A percentile compares a stretch with the other conserved stretches of the same genome.
These are phyloP conservation scores for Scartelaos histophorus DNA, from an alignment of 2,113 vertebrate genomes.

Conservation along the genomic window DNA sequence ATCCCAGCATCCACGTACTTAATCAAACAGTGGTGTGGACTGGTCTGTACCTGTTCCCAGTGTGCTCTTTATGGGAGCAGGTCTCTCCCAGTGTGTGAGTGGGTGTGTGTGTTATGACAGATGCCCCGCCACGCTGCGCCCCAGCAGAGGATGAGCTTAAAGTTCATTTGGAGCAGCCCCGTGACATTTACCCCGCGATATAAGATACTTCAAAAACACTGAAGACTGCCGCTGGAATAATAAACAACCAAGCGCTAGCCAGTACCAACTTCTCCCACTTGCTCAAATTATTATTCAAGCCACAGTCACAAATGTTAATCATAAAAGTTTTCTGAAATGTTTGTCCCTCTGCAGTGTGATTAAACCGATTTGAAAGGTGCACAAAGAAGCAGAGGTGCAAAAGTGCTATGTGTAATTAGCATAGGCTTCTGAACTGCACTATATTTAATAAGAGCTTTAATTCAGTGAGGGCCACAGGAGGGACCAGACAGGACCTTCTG, in stretches of 20 bases:
- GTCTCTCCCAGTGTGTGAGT: conserved; percentile 33
- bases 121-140: conserved; percentile 66
- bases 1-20: not conserved
- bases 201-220: conserved; percentile 51
- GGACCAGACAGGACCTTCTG: conserved; percentile 46
- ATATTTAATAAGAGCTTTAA: conserved; percentile 53
- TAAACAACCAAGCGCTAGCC: conserved; percentile 22
- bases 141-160: conserved; percentile 58
- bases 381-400: conserved; percentile 8
- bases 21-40: conserved; percentile 1
- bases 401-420: conserved; percentile 50
- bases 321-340: not conserved
- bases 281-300: not conserved
- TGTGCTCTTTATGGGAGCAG: conserved; percentile 18
- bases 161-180: conserved; percentile 56
- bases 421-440: conserved; percentile 37
- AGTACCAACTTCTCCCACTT: not conserved
- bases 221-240: conserved; percentile 51
- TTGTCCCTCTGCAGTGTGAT: not conserved
- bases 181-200: conserved; percentile 59
- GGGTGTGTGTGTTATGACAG: conserved; percentile 65
- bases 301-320: not conserved
- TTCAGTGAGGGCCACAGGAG: conserved; percentile 54
- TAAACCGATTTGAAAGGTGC: conserved; percentile 16
- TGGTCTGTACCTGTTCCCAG: conserved; percentile 42